A percentile compares a stretch with the other conserved stretches of the same genome.
Evolutionary conservation across 2,888 invertebrate genomes (phyloP).

Genomic region (Philaethria dido): DNA sequence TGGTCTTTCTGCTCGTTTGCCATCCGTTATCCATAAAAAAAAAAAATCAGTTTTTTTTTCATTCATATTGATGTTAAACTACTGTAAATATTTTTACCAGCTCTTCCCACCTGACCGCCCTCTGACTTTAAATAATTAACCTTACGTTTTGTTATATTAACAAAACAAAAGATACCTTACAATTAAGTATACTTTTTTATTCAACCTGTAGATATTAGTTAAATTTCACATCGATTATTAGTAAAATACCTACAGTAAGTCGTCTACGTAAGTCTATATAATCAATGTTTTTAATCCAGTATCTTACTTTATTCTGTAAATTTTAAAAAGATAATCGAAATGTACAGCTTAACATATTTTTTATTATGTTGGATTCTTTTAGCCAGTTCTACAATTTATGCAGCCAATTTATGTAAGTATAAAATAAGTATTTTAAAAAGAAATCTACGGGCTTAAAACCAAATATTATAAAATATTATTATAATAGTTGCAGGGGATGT

Average conservation of each 20-base stretch:
- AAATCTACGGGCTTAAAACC: neutral
- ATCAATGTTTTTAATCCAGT: neutral
- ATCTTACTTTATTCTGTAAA: neutral
- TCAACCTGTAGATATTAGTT: neutral
- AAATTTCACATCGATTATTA: neutral
- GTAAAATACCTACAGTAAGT: too few relatives aligned
- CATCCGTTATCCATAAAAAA: too few relatives aligned
- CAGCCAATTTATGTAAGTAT: constrained; percentile 1
- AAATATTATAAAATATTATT: constrained; percentile 3
- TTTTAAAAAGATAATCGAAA: neutral
- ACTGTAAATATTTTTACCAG: too few relatives aligned
- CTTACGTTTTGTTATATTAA: too few relatives aligned
- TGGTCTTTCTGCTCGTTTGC: too few relatives aligned
- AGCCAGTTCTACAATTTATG: neutral
- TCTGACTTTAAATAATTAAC: too few relatives aligned
- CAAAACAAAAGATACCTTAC: too few relatives aligned
- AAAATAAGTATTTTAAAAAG: neutral
- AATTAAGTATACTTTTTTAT: too few relatives aligned
- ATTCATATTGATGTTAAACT: too few relatives aligned
- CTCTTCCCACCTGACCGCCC: too few relatives aligned
- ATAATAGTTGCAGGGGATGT: constrained; percentile 9
- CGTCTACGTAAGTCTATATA: too few relatives aligned
- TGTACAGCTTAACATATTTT: constrained; percentile 1
- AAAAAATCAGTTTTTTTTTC: too few relatives aligned
- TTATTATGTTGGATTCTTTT: neutral